These are phyloP conservation scores for Scatophagus argus DNA, from an alignment of 2,113 vertebrate species.

Conservation along the genomic window DNA sequence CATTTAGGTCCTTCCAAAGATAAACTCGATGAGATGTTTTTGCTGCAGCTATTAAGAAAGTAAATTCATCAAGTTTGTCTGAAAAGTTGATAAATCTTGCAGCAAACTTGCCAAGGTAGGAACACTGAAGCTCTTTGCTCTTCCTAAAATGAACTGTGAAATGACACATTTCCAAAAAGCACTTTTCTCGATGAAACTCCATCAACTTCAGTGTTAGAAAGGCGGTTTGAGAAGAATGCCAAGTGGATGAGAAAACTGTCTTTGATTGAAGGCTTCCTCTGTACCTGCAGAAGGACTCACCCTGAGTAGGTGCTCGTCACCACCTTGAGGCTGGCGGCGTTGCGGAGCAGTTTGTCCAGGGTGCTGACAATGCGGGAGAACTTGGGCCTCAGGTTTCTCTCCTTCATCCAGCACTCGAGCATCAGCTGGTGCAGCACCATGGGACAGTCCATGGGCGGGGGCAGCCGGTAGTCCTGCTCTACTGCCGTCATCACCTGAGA, in stretches of 20 bases:
- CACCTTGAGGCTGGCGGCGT: slow-evolving; percentile 97
- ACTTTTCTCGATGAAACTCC: slow-evolving; percentile 6
- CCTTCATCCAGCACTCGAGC: slow-evolving; percentile 99
- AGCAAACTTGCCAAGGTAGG: slow-evolving; percentile 18
- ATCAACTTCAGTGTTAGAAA: slow-evolving; percentile 2
- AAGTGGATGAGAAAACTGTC: not conserved
- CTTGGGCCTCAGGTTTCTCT: slow-evolving; percentile 96
- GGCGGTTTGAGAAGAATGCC: not conserved
- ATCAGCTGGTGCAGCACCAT: slow-evolving; percentile 98
- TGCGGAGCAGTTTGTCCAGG: slow-evolving; percentile 97
- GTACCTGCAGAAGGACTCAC: slow-evolving; percentile 80
- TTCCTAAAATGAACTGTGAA: slow-evolving; percentile 12
- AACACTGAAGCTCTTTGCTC: slow-evolving; percentile 20
- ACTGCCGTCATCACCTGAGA: slow-evolving; percentile 97
- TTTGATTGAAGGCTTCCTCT: not conserved
- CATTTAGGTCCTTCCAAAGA: not conserved
- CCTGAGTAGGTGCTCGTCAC: slow-evolving; percentile 95
- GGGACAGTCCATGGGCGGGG: slow-evolving; percentile 99
- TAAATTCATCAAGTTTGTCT: slow-evolving; percentile 17
- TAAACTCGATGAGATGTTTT: slow-evolving; percentile 1
- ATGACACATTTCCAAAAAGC: slow-evolving; percentile 25
- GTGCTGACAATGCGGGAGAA: slow-evolving; percentile 98
- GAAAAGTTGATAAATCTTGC: slow-evolving; percentile 28
- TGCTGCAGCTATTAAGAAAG: slow-evolving; percentile 24
- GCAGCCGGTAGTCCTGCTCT: slow-evolving; percentile 97